Conservation (phyloP, 2,797 vertebrate species). For the Aplochiton taeniatus region DNA sequence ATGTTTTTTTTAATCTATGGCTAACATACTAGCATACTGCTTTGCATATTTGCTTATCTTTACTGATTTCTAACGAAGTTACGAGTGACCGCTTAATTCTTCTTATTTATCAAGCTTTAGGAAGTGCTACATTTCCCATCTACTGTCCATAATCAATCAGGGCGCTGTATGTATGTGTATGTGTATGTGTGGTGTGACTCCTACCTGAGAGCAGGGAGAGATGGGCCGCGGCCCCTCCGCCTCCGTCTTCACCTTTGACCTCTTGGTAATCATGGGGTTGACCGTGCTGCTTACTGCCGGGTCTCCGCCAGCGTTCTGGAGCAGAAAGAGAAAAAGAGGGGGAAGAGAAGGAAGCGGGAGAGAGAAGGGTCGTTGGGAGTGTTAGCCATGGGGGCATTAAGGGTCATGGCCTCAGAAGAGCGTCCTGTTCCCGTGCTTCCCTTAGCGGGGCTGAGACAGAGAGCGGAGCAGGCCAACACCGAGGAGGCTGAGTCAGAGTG, state of each 20-base stretch:
- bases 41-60: conserved; percentile 51
- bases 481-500: neutral
- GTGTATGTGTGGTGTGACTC: neutral
- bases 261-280: conserved; percentile 84
- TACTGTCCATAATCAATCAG: conserved; percentile 30
- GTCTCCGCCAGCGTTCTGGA: conserved; percentile 74
- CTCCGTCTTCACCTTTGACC: conserved; percentile 89
- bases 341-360: conserved; percentile 61
- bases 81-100: conserved; percentile 2
- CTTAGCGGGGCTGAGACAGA: neutral
- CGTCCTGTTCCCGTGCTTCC: no score
- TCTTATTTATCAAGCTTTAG: conserved; percentile 33
- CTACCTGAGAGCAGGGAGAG: conserved; percentile 87
- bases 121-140: conserved; percentile 32
- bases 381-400: neutral
- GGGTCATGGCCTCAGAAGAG: neutral
- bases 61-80: conserved; percentile 39
- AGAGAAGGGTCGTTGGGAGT: neutral
- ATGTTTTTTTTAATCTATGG: conserved; percentile 14
- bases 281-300: conserved; percentile 87
- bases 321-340: conserved; percentile 46
- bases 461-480: neutral
- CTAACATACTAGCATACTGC: conserved; percentile 28
- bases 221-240: conserved; percentile 76
- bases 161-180: neutral